These are phyloP conservation scores for Oophaga pumilio DNA, from an alignment of 2,113 vertebrate species.

Conservation along the genomic window DNA sequence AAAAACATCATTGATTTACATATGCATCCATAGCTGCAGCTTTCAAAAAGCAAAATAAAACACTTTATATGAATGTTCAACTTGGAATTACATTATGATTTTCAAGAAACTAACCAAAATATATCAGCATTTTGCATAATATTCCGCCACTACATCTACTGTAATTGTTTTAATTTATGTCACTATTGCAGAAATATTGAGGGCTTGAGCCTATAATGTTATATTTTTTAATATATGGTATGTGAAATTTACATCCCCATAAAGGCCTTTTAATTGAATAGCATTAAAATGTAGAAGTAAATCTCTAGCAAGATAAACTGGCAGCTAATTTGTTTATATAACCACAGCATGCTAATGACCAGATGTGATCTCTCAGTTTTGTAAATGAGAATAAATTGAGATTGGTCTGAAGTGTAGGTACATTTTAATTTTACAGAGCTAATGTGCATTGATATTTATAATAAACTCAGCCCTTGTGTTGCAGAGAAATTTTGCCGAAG, in stretches of 20 bases:
- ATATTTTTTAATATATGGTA: conserved; percentile 4
- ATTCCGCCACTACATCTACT: not conserved
- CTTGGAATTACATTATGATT: conserved; percentile 9
- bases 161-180: conserved; percentile 22
- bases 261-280: conserved; percentile 49
- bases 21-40: not conserved
- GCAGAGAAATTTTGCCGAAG: not conserved
- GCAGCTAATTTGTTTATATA: conserved; percentile 50
- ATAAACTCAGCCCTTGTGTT: not conserved
- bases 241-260: conserved; percentile 47
- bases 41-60: conserved; percentile 25
- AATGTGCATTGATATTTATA: conserved; percentile 17
- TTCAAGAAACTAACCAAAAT: not conserved
- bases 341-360: conserved; percentile 51
- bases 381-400: conserved; percentile 48
- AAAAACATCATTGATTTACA: conserved; percentile 44
- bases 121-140: not conserved
- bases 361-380: conserved; percentile 50
- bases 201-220: not conserved
- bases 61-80: not conserved
- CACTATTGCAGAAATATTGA: not conserved
- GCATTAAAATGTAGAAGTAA: conserved; percentile 42
- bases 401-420: conserved; percentile 43
- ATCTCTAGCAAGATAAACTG: conserved; percentile 49
- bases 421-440: conserved; percentile 37